Base-by-base conservation (phyloP, 2,113 vertebrate genomes). In the Steatornis caripensis region DNA sequence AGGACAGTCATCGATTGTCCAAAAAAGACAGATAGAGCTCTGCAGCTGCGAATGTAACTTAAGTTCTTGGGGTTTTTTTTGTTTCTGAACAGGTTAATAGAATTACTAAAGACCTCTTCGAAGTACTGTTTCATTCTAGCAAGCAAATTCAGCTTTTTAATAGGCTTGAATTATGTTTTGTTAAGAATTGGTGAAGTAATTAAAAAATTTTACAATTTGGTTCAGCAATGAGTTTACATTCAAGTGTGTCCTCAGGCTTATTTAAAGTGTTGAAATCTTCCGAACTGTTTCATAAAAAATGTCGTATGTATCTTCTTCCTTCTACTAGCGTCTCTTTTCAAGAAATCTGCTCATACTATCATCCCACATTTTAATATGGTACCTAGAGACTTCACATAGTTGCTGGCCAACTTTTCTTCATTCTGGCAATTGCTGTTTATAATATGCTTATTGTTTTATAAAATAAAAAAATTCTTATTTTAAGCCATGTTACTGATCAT, bases 81-180 rank as follows among this genome's bases (percentile, higher is more conserved):
- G 34, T 77, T 94, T 87, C 54, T 90, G 46, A 80, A 51, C 48
- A 75, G 9, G 14, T 82, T 84, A 82, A 87, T 72, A 72, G 81
- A 95, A 69, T 76, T 85, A 46, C 11, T 94, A 48, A 84, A 86
- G 78, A 84, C 13, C 45, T 81, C 30, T 88, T 75, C 82, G 77
- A 92, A 96, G 64, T 94, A 49, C 4, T 27, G 32, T 60, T 96
- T 93, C 13, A 37, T 86, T 89, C 58, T 92, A 68, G 60, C 15
- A 93, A 89, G 72, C 79, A 79, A 90, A 95, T 88, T 61, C 79
- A 72, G 49, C 70, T 49, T 94, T 98, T 97, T 87, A 79, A 93
- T 96, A 88, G 77, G 29, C 62, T 51, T 84, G 58, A 95, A 74
- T 96, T 91, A 80, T 27, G 34, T 97, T 96, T 97, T 91, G 49